Evolutionary conservation across 2,797 vertebrate species (phyloP), one percentile per base, ranked within the genome.

Genomic region (Catostomus latipinnis): DNA sequence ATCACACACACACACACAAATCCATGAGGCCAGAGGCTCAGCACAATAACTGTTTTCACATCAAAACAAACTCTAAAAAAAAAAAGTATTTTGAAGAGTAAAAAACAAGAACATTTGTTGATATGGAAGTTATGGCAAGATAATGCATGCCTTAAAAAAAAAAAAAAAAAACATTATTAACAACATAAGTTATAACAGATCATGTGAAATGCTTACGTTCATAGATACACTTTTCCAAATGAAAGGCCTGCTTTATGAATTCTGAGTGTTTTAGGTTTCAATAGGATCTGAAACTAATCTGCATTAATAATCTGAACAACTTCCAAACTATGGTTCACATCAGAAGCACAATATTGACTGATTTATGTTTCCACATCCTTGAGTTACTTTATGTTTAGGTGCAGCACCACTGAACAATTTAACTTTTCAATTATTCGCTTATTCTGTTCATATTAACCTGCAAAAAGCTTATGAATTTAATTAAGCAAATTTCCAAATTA

Each of bases 401-500:
- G 16, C 62, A 69, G 66, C 66, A 58, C 11, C 67, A 67, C 57
- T 71, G 78, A 81, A 78, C 76, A 82, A 85, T 71, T 80, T 80
- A 57, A 66, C 72, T 79, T 81, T 81, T 68, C 61, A 80, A 76
- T 84, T 76, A 79, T 74, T 72, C 60, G 74, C 77, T 74, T 73
- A 71, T 81, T 80, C 62, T 56, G 61, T 81, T 82, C 73, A 82
- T 69, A 73, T 84, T 80, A 82, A 68, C 34, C 54, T 16, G 71
- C n/a, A 5, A 66, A 83, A 78, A 74, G 46, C 48, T 73, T 80
- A 62, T 56, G 76, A 78, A 71, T 53, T 76, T 57, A 82, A 76
- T 61, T 66, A 65, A 83, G 71, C 52, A 78, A 65, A 70, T 80
- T 61, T 71, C 73, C 71, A 67, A 82, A 87, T 81, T 62, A 81